Evolutionary conservation across 2,113 vertebrate genomes (phyloP), one percentile per base, ranked within the genome.

Genomic region (Tachysurus vachellii): DNA sequence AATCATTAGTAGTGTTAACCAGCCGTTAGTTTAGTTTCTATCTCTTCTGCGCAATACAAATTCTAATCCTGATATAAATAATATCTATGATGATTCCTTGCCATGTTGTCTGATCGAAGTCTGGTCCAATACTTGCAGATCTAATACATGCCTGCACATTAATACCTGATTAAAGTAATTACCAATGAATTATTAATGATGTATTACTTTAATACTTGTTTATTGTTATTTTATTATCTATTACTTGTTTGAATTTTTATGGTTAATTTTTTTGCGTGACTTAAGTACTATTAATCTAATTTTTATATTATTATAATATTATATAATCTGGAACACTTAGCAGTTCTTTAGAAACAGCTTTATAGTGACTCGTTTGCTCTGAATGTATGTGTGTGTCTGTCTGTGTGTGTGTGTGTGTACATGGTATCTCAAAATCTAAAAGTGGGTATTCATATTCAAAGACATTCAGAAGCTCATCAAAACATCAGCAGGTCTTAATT

Each of bases 311-410:
- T n/a, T n/a, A n/a, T n/a, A n/a, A n/a, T n/a, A n/a, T n/a, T n/a
- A n/a, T n/a, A n/a, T n/a, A n/a, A n/a, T n/a, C n/a, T n/a, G 5
- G 59, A 64, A 28, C 23, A 4, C 62, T 66, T 62, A 10, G 23
- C 61, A 1, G 9, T 64, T 36, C 14, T 70, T 70, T 28, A 70
- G 16, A 2, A 12, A 11, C 3, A 13, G 16, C 66, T 26, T 17
- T 80, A 28, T 80, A 76, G 77, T 80, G 77, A 57, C 77, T 80
- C 77, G 57, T 57, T 17, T 36, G 28, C 28, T 80, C 50, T 19
- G n/a, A 57, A 28, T 80, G 53, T 80, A 50, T 31, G 11, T 79
- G 76, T 28, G 76, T 79, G 26, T 56, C 50, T 79, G 26, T 54
- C n/a, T 79, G 76, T 56, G 47, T 31, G n/a, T 13, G 36, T 44